Percentiles rank a stretch among this genome's conserved stretches.
phyloP scores from a whole-genome alignment of 2,888 invertebrate species.

The Brenthis hecate region DNA sequence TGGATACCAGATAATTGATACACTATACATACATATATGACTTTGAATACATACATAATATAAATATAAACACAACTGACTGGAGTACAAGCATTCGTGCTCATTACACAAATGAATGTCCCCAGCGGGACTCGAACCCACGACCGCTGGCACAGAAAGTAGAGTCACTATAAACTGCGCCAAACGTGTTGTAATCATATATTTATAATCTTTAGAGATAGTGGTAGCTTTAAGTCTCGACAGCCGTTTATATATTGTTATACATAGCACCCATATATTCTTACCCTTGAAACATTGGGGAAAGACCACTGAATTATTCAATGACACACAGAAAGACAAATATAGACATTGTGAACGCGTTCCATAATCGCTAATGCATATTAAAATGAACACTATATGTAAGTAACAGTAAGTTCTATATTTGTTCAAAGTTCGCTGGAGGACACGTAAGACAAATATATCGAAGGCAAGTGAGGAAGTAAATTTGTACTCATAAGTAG shows the following conservation, averaged over 20 bases:
- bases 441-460: slow-evolving; percentile 76
- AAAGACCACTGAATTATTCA: slow-evolving; percentile 81
- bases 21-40: too few relatives aligned
- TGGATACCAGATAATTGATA: too few relatives aligned
- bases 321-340: slow-evolving; percentile 78
- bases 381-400: slow-evolving; percentile 61
- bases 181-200: too few relatives aligned
- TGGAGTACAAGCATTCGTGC: too few relatives aligned
- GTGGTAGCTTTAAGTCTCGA: not conserved
- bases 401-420: slow-evolving; percentile 60
- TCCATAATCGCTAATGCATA: slow-evolving; percentile 52
- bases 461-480: slow-evolving; percentile 70
- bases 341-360: slow-evolving; percentile 73
- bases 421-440: slow-evolving; percentile 65
- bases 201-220: too few relatives aligned
- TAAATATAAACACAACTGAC: too few relatives aligned
- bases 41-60: too few relatives aligned
- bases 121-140: too few relatives aligned
- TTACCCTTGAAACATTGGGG: slow-evolving; percentile 80
- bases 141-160: too few relatives aligned
- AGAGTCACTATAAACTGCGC: too few relatives aligned
- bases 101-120: too few relatives aligned
- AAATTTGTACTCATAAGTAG: slow-evolving; percentile 76
- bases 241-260: slow-evolving; percentile 20
- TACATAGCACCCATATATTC: slow-evolving; percentile 68